Conservation (phyloP, 2,888 invertebrate species). For the Apoda limacodes region DNA sequence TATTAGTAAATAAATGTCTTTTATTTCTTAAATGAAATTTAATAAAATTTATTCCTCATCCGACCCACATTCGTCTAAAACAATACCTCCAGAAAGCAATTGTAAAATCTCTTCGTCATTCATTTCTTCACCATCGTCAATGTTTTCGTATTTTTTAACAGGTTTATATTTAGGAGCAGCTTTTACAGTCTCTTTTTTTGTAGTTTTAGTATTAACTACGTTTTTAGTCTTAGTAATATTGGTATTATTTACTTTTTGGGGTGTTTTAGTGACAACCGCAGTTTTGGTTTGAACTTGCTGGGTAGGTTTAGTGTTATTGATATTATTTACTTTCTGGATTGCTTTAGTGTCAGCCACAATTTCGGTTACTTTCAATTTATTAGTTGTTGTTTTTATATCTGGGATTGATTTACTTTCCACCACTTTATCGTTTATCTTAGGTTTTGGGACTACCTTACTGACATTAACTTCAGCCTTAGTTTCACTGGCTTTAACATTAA, state of each 20-base stretch:
- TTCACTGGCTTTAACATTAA: too few species aligned
- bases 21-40: too few species aligned
- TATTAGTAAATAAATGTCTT: too few species aligned
- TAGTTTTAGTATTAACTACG: conserved; percentile 2
- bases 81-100: conserved; percentile 44
- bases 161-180: background rate
- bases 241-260: conserved; percentile 1
- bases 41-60: conserved; percentile 28
- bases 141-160: background rate
- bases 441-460: too few species aligned
- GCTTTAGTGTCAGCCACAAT: background rate
- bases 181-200: conserved; percentile 1
- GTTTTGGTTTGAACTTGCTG: too few species aligned
- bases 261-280: too few species aligned
- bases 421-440: too few species aligned
- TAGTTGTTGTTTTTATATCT: too few species aligned
- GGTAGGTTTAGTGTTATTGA: background rate
- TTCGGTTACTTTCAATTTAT: too few species aligned
- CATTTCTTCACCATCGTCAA: conserved; percentile 38
- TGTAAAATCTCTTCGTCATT: conserved; percentile 46
- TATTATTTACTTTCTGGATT: background rate
- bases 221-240: conserved; percentile 2
- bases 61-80: conserved; percentile 49
- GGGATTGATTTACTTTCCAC: too few species aligned
- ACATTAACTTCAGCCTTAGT: too few species aligned